These are phyloP conservation scores for Gadus chalcogrammus DNA, from an alignment of 2,113 vertebrate species.

Conservation along the genomic window DNA sequence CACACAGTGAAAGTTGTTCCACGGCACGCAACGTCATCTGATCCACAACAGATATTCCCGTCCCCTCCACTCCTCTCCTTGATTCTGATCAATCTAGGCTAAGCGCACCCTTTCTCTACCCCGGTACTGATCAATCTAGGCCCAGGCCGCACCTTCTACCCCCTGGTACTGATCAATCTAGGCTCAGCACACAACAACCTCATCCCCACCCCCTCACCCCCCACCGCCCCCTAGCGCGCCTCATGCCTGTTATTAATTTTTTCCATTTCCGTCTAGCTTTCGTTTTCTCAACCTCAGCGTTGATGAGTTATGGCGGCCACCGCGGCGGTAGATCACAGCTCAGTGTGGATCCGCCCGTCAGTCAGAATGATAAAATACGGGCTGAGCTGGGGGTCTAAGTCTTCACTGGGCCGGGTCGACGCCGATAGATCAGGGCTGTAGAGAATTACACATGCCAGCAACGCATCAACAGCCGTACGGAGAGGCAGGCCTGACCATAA, in stretches of 20 bases:
- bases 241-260: conserved; percentile 24
- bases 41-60: conserved; percentile 32
- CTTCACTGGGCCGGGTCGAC: background rate
- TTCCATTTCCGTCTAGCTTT: conserved; percentile 9
- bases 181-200: background rate
- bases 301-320: conserved; percentile 21
- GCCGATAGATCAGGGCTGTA: conserved; percentile 20
- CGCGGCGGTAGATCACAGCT: conserved; percentile 18
- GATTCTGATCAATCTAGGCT: conserved; percentile 21
- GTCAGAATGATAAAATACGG: conserved; percentile 19
- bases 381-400: conserved; percentile 16
- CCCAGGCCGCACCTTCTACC: conserved; percentile 18
- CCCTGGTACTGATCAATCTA: conserved; percentile 14
- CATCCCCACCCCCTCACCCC: too few species aligned
- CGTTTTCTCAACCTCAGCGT: conserved; percentile 4
- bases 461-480: conserved; percentile 5
- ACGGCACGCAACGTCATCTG: background rate
- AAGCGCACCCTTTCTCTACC: conserved; percentile 15
- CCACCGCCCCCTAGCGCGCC: too few species aligned
- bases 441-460: conserved; percentile 21
- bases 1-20: background rate
- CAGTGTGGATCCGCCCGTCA: conserved; percentile 17
- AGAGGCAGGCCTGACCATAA: conserved; percentile 19
- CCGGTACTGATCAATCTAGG: conserved; percentile 15
- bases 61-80: conserved; percentile 13